These are phyloP conservation scores for Lasioglossum oenotherae DNA, from an alignment of 2,888 invertebrate genomes.

Conservation along the genomic window DNA sequence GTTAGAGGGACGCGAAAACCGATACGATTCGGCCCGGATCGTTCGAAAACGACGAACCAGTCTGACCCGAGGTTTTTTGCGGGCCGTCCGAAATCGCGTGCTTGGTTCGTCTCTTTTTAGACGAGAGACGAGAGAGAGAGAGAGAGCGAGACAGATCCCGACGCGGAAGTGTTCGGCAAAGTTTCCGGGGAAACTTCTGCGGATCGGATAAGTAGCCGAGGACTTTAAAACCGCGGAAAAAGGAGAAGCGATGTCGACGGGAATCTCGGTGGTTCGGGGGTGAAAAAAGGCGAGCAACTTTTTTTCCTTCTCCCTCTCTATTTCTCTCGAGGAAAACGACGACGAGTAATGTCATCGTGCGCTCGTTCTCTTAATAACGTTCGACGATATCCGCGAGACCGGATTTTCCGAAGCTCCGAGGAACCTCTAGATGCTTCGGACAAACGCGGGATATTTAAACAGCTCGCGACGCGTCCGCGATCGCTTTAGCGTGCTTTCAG, in stretches of 20 bases:
- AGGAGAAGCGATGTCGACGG: conserved; percentile 20
- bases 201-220: conserved; percentile 51
- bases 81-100: background rate
- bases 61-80: background rate
- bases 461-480: background rate
- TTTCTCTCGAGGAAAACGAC: background rate
- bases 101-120: background rate
- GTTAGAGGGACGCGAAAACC: conserved; percentile 4
- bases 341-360: conserved; percentile 8
- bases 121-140: too few species aligned
- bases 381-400: background rate
- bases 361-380: conserved; percentile 37
- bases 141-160: too few species aligned
- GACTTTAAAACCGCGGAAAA: conserved; percentile 57
- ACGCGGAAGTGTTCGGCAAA: conserved; percentile 21
- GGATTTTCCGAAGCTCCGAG: background rate
- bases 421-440: background rate
- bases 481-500: conserved; percentile 7
- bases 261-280: conserved; percentile 22
- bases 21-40: conserved; percentile 1
- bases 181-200: conserved; percentile 43
- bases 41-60: background rate
- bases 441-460: conserved; percentile 2
- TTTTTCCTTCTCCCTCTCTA: background rate
- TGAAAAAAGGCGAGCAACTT: background rate